Percentiles rank a stretch among this genome's conserved stretches.
Conservation (phyloP, 2,888 invertebrate genomes). For the Leptopterna dolabrata region DNA sequence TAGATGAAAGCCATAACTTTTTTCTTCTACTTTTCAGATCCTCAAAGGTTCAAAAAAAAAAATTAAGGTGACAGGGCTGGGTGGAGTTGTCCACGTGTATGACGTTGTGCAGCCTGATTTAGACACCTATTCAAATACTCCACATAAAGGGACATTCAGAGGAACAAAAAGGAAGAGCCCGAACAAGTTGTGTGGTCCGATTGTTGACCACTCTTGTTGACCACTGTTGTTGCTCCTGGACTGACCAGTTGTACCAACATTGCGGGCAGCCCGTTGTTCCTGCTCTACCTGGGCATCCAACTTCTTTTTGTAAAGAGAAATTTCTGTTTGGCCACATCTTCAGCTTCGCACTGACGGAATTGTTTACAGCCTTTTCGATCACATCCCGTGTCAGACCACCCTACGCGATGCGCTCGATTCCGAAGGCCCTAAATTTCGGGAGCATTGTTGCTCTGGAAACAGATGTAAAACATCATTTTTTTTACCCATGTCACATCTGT, state of each 20-base stretch:
- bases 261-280: conserved; percentile 21
- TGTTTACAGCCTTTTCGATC: background rate
- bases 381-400: conserved; percentile 30
- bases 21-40: background rate
- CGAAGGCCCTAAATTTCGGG: conserved; percentile 29
- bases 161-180: background rate
- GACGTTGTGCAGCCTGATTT: conserved; percentile 43
- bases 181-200: conserved; percentile 44
- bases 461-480: conserved; percentile 50
- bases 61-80: conserved; percentile 3
- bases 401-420: conserved; percentile 19
- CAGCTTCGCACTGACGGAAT: background rate
- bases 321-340: conserved; percentile 36
- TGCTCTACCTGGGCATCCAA: conserved; percentile 12
- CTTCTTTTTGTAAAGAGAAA: conserved; percentile 19
- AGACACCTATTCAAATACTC: conserved; percentile 4
- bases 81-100: conserved; percentile 47
- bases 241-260: conserved; percentile 47
- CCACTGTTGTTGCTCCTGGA: conserved; percentile 33
- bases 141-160: background rate
- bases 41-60: background rate
- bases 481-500: conserved; percentile 44
- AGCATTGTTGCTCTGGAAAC: conserved; percentile 40
- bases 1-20: background rate
- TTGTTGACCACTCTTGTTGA: conserved; percentile 44